phyloP scores from a whole-genome alignment of 2,888 invertebrate species.

The Aleiodes leptofemur region DNA sequence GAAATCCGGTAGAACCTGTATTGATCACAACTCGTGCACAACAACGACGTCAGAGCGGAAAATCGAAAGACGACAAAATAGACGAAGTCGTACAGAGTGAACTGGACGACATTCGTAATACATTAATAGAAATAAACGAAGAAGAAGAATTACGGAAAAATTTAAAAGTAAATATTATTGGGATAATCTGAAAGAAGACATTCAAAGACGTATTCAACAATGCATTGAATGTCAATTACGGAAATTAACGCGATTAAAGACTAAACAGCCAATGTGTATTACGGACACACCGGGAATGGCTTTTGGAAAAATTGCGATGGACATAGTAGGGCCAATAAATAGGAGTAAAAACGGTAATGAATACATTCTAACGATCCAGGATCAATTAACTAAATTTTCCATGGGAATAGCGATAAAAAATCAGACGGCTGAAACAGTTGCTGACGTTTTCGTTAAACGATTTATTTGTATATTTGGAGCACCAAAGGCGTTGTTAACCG shows the following conservation, averaged over 20 bases:
- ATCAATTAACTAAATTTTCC: conserved; percentile 48
- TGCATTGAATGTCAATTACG: conserved; percentile 45
- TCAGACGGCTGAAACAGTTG: conserved; percentile 49
- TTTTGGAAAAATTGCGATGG: conserved; percentile 48
- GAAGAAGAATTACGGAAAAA: neutral
- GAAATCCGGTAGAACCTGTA: no score
- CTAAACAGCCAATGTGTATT: conserved; percentile 45
- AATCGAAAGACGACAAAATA: no score
- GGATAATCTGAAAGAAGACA: conserved; percentile 45
- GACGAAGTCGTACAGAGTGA: neutral
- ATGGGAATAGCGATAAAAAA: conserved; percentile 48
- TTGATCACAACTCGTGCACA: no score
- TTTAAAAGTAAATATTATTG: conserved; percentile 36
- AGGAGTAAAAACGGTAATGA: conserved; percentile 43
- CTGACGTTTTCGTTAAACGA: conserved; percentile 52
- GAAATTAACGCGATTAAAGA: conserved; percentile 43
- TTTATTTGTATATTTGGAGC: conserved; percentile 54
- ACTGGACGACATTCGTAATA: neutral
- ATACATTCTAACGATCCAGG: conserved; percentile 51
- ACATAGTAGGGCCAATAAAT: conserved; percentile 52
- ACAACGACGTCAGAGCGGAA: no score
- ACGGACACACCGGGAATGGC: conserved; percentile 45
- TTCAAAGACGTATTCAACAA: conserved; percentile 43
- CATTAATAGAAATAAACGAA: no score
- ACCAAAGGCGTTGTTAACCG: conserved; percentile 52